Percentiles rank a stretch among this genome's conserved stretches.
Conservation (phyloP, 2,113 vertebrate species). For the Cichladusa arquata region DNA sequence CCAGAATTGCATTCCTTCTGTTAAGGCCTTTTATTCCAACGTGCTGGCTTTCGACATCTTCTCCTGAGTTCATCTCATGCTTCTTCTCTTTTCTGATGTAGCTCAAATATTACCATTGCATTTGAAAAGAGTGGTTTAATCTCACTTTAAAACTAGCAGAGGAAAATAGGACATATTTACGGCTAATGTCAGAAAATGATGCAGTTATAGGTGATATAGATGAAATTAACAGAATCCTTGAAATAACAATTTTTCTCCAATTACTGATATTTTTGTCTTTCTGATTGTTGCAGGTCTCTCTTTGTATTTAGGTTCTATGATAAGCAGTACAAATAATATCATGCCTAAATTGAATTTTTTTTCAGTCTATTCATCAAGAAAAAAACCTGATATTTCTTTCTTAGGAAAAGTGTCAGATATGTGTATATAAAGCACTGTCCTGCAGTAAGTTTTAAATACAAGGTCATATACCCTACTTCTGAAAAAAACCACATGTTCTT, state of each 20-base stretch:
- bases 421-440: not conserved
- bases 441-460: not conserved
- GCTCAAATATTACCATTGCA: not conserved
- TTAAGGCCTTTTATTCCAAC: not conserved
- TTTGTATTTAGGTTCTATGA: not conserved
- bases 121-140: not conserved
- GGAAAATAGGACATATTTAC: not conserved
- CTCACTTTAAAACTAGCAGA: not conserved
- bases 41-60: not conserved
- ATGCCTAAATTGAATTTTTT: not conserved
- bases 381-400: not conserved
- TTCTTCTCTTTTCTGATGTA: not conserved
- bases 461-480: not conserved
- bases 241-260: not conserved
- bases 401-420: not conserved
- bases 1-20: fast-evolving
- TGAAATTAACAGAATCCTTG: not conserved
- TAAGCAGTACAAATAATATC: not conserved
- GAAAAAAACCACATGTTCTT: not conserved
- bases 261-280: not conserved
- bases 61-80: fast-evolving
- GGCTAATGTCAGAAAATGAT: not conserved
- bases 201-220: not conserved
- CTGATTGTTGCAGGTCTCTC: not conserved
- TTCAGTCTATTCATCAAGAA: not conserved